These are phyloP conservation scores for Leucoptera coffeella DNA, from an alignment of 2,888 invertebrate species.

Conservation along the genomic window DNA sequence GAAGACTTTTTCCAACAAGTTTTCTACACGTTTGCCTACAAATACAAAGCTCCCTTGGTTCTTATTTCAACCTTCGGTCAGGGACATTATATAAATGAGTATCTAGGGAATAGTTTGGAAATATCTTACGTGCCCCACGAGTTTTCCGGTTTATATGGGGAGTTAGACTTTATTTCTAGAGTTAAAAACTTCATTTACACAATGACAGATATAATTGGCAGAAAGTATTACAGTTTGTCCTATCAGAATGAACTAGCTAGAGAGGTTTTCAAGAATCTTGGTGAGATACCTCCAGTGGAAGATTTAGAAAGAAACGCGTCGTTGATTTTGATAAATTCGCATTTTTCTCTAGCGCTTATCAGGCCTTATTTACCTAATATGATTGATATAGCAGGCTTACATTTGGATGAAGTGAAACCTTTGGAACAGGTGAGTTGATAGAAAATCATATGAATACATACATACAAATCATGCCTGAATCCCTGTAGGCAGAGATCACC, in stretches of 20 bases:
- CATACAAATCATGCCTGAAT: too few species aligned
- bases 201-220: constrained; percentile 4
- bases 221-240: constrained; percentile 6
- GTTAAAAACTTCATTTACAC: constrained; percentile 2
- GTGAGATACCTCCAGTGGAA: constrained; percentile 20
- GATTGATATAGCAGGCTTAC: constrained; percentile 49
- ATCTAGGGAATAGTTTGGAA: constrained; percentile 9
- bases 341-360: constrained; percentile 29
- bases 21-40: constrained; percentile 12
- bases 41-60: constrained; percentile 11
- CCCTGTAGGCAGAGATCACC: too few species aligned
- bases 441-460: too few species aligned
- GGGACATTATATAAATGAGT: constrained; percentile 8
- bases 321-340: constrained; percentile 36
- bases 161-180: constrained; percentile 27
- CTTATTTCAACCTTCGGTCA: constrained; percentile 8
- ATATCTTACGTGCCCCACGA: constrained; percentile 37
- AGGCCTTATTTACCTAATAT: constrained; percentile 30
- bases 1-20: constrained; percentile 14
- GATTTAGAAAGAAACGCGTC: constrained; percentile 34
- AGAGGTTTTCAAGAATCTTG: constrained; percentile 12
- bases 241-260: constrained; percentile 21
- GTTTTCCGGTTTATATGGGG: constrained; percentile 18
- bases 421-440: constrained; percentile 11
- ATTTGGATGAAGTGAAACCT: constrained; percentile 26